Evolutionary conservation across 2,888 invertebrate species (phyloP), one percentile per base, ranked within the genome.

Genomic region (Desoria tigrina): DNA sequence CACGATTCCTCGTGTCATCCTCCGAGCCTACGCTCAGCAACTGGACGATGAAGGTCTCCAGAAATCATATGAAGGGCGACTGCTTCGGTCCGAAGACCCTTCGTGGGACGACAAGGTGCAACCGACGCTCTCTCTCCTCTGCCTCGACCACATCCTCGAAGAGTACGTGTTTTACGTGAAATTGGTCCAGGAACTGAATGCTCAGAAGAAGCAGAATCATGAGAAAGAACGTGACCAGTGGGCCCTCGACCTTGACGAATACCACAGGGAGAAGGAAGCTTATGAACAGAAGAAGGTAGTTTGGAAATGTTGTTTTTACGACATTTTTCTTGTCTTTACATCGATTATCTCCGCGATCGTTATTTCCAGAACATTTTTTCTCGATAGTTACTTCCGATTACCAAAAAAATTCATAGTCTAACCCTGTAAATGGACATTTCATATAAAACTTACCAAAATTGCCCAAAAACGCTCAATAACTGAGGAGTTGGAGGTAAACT

Each of bases 151-250:
- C 4, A 56, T 76, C 23, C 57, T 69, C 7, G 67, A 68, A 24
- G 72, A 73, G n/a, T 76, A 75, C 54, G 69, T 72, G 1, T 73
- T 72, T 53, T 72, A 61, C 49, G 68, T 71, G 28, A 67, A 66
- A 18, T 61, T 74, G 1, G 60, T 69, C 2, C 69, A 74, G 21
- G 73, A 74, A 50, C 45, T 65, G n/a, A 74, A 76, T 50, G 42
- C 28, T 23, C 28, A 42, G 0, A 69, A 73, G 32, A 11, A 61
- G 3, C 54, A 61, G 32, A 60, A 67, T 4, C 62, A 75, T 32
- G 71, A 69, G 24, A 54, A 62, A 9, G 55, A 32, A 1, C 28
- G 51, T 11, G 66, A 62, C 11, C 32, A 74, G 61, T 76, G 74
- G 74, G 62, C 72, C 37, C 51, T 51, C 23, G 66, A 72, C 6